phyloP scores from a whole-genome alignment of 2,113 vertebrate genomes.

The Aix galericulata region DNA sequence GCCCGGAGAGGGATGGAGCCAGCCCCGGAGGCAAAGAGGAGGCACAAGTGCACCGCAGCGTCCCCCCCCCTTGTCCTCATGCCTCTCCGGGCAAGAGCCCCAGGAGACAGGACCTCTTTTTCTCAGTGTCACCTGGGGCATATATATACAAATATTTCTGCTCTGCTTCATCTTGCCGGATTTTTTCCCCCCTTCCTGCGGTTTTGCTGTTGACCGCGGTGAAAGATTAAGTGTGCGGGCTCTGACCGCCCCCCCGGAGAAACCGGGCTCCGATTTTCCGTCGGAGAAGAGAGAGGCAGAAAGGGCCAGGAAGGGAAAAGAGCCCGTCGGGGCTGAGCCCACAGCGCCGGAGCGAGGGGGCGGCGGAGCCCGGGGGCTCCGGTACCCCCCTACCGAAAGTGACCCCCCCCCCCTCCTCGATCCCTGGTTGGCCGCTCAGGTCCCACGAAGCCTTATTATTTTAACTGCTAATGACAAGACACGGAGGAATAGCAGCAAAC shows the following conservation, averaged over 20 bases:
- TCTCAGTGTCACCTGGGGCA: not conserved
- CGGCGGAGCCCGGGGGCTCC: not conserved
- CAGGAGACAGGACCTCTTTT: not conserved
- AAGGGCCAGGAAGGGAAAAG: not conserved
- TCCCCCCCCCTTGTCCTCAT: not conserved
- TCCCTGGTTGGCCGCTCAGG: not conserved
- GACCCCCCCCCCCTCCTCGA: accelerated
- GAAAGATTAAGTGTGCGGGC: not conserved
- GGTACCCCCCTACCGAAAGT: not conserved
- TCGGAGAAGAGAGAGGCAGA: not conserved
- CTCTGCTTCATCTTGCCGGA: not conserved
- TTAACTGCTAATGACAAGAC: constrained; percentile 18
- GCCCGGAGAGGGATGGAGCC: not conserved
- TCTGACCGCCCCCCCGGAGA: not conserved
- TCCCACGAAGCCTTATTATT: not conserved
- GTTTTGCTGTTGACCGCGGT: not conserved
- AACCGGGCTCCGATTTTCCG: not conserved
- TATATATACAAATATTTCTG: not conserved
- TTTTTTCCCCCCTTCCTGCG: not conserved
- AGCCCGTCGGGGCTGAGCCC: not conserved
- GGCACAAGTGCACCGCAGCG: constrained; percentile 15
- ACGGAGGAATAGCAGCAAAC: not conserved
- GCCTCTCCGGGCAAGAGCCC: not conserved
- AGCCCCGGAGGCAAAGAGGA: not conserved
- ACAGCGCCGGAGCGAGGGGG: not conserved